Evolutionary conservation across 2,797 vertebrate species (phyloP).

Genomic region (Darevskia mixta): DNA sequence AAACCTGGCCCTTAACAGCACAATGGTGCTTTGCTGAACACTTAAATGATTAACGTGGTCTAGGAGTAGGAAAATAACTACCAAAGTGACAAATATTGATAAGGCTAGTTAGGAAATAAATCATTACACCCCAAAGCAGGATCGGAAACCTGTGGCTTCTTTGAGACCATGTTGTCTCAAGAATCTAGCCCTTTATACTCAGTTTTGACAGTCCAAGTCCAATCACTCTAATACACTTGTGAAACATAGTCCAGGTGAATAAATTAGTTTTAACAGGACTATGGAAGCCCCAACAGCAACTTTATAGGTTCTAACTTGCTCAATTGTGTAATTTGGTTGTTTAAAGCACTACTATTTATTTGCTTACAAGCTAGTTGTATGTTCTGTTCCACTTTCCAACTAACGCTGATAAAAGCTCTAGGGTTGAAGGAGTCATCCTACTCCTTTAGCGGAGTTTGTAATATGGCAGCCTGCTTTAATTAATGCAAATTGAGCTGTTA

Average conservation of each 20-base stretch:
- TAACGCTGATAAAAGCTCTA: background rate
- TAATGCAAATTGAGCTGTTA: background rate
- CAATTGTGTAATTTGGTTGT: too few species aligned
- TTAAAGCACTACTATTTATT: background rate
- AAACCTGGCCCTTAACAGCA: too few species aligned
- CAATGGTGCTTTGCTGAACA: too few species aligned
- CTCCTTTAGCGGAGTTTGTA: background rate
- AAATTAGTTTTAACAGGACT: background rate
- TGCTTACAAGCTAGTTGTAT: background rate
- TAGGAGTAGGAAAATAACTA: background rate
- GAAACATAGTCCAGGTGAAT: background rate
- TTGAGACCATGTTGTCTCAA: too few species aligned
- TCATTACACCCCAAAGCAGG: too few species aligned
- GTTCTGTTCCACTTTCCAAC: background rate
- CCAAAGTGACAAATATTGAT: background rate
- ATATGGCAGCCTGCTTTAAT: background rate
- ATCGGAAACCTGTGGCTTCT: background rate
- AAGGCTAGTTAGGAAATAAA: background rate
- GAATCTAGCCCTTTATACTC: background rate
- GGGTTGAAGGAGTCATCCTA: background rate
- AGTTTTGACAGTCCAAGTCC: background rate
- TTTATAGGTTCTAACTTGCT: background rate
- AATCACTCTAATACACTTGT: background rate
- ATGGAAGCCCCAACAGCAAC: background rate
- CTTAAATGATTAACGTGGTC: too few species aligned